Evolutionary conservation across 2,888 invertebrate genomes (phyloP), one percentile per base, ranked within the genome.

Genomic region (Bursaphelenchus okinawaensis): DNA sequence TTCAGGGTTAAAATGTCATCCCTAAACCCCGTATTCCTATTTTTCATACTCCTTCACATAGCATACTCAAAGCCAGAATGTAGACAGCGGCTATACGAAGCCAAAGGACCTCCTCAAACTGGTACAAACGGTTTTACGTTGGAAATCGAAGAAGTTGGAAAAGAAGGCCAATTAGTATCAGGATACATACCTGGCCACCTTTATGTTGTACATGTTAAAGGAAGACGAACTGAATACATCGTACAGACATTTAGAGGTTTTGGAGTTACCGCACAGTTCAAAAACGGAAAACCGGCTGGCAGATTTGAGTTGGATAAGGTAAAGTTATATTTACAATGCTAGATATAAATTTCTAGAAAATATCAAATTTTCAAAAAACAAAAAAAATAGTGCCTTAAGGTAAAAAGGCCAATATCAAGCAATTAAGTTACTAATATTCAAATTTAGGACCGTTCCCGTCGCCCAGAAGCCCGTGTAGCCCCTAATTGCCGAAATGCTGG

Each of bases 211-310:
- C 24, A 16, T 4, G 29, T 82, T 20, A 70, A 75, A 19, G 82
- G 80, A 16, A 77, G 78, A 75, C 69, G 75, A 40, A 82, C 82
- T 7, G 73, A 77, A 60, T 80, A 75, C 67, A 80, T 80, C 4
- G 82, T 80, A n/a, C 80, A 82, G 58, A 83, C 82, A n/a, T 82
- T 82, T 67, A 76, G 82, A 12, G 82, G 81, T 4, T 82, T 82
- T 61, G 76, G 78, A 3, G 61, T 82, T 9, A 75, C 77, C 1
- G 75, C 81, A 2, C 70, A 72, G 12, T 74, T 74, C 31, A 76
- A 75, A 27, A 69, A 75, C 29, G 74, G 70, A 66, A 58, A 69
- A 27, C 73, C 81, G 1, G 80, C 75, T 8, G 82, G 82, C 2
- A 65, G 71, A 23, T 82, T 82, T 70, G 77, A 81, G 60, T 74